Conservation (phyloP, 2,113 vertebrate genomes). For the Patagioenas fasciata region DNA sequence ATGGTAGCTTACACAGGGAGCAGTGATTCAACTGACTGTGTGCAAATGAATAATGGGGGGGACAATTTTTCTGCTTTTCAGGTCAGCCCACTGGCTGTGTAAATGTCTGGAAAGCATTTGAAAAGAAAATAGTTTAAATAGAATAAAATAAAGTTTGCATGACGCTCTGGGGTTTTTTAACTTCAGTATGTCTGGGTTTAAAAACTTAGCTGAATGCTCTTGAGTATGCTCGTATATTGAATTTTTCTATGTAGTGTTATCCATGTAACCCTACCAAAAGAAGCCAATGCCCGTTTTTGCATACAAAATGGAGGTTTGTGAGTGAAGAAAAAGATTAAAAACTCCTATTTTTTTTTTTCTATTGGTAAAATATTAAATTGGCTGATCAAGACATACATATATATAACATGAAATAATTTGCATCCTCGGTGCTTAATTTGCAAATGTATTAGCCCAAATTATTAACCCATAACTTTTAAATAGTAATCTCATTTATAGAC, state of each 20-base stretch:
- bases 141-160: not conserved
- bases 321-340: not conserved
- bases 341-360: not conserved
- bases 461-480: not conserved
- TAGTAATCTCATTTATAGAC: not conserved
- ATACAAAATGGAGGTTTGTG: not conserved
- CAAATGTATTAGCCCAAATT: not conserved
- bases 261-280: not conserved
- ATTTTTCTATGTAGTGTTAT: not conserved
- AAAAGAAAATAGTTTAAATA: not conserved
- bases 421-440: not conserved
- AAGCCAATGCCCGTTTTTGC: not conserved
- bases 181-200: not conserved
- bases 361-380: not conserved
- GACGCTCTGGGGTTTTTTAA: not conserved
- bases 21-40: not conserved
- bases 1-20: not conserved
- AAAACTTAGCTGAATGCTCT: not conserved
- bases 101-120: not conserved
- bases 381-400: not conserved
- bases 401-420: not conserved
- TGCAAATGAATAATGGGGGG: not conserved
- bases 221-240: not conserved
- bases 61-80: not conserved
- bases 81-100: not conserved